Evolutionary conservation across 2,113 vertebrate species (phyloP), one percentile per base, ranked within the genome.

Genomic region (Alligator mississippiensis): DNA sequence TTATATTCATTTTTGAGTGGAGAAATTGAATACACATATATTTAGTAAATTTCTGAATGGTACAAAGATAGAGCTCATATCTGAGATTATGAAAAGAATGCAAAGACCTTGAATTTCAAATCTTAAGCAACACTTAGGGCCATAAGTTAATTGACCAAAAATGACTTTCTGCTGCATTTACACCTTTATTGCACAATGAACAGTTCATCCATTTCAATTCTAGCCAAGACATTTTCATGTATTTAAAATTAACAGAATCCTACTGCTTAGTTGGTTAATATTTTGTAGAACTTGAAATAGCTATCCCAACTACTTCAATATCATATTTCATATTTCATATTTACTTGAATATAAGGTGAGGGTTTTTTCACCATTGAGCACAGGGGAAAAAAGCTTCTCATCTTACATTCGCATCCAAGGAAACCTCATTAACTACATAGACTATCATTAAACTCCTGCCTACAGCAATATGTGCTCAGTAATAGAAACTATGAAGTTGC

Each of bases 251-350:
- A 28, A 9, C 13, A 87, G 89, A 30, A 74, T 70, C 84, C 70
- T 77, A 5, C n/a, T 74, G 34, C 27, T 55, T 90, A 83, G 38
- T 27, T 64, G 18, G 3, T n/a, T 60, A 60, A 0, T 61, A 55
- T 58, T 27, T 70, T 59, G 82, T 25, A 88, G 19, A 64, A 28
- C 66, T 47, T 95, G 64, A 77, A 74, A 25, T 61, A 79, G 27
- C 74, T 86, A 64, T 74, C 1, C 0, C 63, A 92, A 92, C 11
- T 54, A 62, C 60, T 95, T 88, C 77, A 93, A 88, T 64, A 93
- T 90, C 18, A 11, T 85, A 93, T 70, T 38, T 59, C 79, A 57
- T 82, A 38, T 47, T 7, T 47, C 47, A 47, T 47, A 47, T 47
- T 47, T 47, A 47, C 47, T 47, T 47, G 47, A 47, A 47, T 9